phyloP scores from a whole-genome alignment of 2,113 vertebrate species.

The Dasypus novemcinctus region DNA sequence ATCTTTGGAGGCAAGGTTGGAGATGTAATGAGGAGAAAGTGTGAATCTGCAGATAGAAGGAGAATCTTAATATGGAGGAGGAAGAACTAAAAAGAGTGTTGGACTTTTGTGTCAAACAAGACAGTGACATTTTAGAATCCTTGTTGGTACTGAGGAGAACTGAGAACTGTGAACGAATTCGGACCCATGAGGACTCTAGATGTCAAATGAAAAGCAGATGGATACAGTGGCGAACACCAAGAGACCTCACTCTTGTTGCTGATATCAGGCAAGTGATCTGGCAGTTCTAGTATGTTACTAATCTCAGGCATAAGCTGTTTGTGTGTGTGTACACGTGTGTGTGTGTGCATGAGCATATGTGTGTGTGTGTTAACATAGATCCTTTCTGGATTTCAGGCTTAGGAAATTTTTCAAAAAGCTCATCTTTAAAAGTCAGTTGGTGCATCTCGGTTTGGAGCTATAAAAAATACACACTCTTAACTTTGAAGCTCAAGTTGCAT shows the following conservation, averaged over 20 bases:
- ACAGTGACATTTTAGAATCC: neutral
- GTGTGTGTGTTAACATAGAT: neutral
- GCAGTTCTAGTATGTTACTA: neutral
- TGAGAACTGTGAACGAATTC: neutral
- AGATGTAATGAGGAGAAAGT: neutral
- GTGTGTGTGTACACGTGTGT: no score
- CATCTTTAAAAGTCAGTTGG: neutral
- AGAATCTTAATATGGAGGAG: neutral
- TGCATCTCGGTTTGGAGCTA: neutral
- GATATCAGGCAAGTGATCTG: neutral
- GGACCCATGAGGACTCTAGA: neutral
- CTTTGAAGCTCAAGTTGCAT: neutral
- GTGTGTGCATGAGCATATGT: neutral
- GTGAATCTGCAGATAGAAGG: neutral
- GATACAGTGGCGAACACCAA: accelerated
- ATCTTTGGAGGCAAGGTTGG: neutral
- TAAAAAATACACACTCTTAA: neutral
- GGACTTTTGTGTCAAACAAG: neutral
- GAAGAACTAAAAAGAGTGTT: neutral
- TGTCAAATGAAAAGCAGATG: neutral
- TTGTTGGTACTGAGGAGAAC: neutral
- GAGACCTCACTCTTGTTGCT: neutral
- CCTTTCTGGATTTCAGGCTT: neutral
- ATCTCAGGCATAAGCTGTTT: neutral
- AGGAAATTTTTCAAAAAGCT: neutral